Base-by-base conservation (phyloP, 30 jellyfish, hydroid and myxozoan species). In the Catostylus mosaicus region DNA sequence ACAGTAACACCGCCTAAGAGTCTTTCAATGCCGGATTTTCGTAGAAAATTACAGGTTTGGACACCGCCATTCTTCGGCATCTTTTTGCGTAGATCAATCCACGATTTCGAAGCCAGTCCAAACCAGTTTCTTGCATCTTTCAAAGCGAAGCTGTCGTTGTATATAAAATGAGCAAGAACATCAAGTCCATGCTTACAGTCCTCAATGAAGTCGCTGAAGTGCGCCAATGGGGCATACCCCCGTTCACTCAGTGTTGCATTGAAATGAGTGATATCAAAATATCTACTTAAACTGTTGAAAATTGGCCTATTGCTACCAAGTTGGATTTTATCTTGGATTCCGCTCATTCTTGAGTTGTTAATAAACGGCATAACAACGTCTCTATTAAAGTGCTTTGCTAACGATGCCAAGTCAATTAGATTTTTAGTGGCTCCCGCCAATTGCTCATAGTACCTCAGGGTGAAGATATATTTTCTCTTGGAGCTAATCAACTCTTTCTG, bases 371-470 rank as follows among this genome's bases (percentile, higher is more conserved):
- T 83, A 16, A 94, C 96, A 0, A 87, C 66, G 33, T 63, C 88
- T 40, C 99, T 84, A 22, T 80, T 70, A 62, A 23, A 66, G 65
- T 77, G 88, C 70, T 85, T 75, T n/a, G 95, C 99, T 50, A 94
- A 47, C 40, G 99, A 94, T 0, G 99, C 93, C 50, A 88, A 67
- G 57, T 96, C 88, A 1, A 94, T 50, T 30, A 94, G 64, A 67
- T 94, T 94, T 26, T 82, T 88, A 38, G 99, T 88, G 5, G 97
- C 97, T 83, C 81, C 68, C 23, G 93, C 94, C 36, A 94, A 90
- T 40, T 94, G 99, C 66, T 94, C 99, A 85, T 88, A 94, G 64
- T 94, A 76, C 8, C 97, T 89, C 20, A 94, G 29, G 19, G 96
- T 77, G 51, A 88, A 88, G 22, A 94, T 70, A 62, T 67, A 94